phyloP scores from a whole-genome alignment of 2,113 vertebrate genomes.

The Ceratotherium simum region DNA sequence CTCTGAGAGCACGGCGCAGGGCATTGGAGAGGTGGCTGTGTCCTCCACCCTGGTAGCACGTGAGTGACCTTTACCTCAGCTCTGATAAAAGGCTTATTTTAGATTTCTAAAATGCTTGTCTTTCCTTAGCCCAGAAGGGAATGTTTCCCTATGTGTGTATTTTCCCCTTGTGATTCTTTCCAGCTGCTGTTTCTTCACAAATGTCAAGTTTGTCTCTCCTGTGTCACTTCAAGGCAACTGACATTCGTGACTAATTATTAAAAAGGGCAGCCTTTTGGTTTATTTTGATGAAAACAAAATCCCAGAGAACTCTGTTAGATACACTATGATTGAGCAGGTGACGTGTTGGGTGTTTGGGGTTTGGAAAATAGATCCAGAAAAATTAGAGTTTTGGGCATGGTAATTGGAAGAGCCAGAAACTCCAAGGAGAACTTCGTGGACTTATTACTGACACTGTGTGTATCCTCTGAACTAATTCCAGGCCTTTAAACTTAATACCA shows the following conservation, averaged over 20 bases:
- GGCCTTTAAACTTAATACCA: constrained; percentile 73
- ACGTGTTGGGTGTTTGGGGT: constrained; percentile 3
- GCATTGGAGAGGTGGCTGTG: not conserved
- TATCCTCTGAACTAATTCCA: constrained; percentile 69
- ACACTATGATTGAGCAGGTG: constrained; percentile 35
- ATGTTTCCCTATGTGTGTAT: not conserved
- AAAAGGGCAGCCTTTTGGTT: constrained; percentile 64
- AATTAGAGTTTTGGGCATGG: not conserved
- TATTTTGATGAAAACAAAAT: constrained; percentile 65
- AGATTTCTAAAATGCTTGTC: constrained; percentile 53
- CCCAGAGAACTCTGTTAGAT: not conserved
- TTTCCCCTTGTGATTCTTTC: constrained; percentile 43
- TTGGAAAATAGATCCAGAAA: constrained; percentile 27
- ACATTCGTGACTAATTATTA: constrained; percentile 58
- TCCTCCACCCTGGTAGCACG: not conserved
- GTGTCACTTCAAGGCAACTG: constrained; percentile 66
- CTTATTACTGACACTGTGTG: not conserved
- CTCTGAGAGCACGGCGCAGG: not conserved
- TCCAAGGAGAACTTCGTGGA: not conserved
- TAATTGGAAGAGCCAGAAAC: not conserved
- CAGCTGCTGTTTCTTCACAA: constrained; percentile 49
- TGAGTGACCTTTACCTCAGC: not conserved
- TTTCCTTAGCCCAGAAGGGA: constrained; percentile 31
- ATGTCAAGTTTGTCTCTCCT: constrained; percentile 60
- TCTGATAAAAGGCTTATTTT: constrained; percentile 54